Conservation (phyloP, 2,113 vertebrate genomes). For the Malaclemys terrapin region DNA sequence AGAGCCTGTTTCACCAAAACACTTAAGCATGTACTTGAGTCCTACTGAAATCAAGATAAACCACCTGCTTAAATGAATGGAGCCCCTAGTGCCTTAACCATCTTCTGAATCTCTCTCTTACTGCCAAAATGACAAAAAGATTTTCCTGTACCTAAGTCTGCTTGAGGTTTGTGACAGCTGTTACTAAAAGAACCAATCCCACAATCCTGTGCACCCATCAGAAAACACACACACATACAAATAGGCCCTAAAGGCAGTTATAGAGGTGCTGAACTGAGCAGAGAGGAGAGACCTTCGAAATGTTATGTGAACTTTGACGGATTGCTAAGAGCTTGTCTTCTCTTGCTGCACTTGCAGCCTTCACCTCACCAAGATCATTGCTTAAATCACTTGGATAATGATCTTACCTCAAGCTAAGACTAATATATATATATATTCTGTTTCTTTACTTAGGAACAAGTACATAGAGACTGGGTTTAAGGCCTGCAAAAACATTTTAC, state of each 20-base stretch:
- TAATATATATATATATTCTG: slow-evolving; percentile 3
- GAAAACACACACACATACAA: not conserved
- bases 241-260: not conserved
- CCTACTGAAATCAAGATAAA: not conserved
- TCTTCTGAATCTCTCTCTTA: slow-evolving; percentile 8
- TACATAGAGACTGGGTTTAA: not conserved
- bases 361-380: not conserved
- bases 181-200: not conserved
- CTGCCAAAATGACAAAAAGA: slow-evolving; percentile 6
- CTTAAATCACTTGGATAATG: slow-evolving; percentile 44
- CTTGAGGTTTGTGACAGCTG: not conserved
- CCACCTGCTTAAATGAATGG: not conserved
- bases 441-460: slow-evolving; percentile 11
- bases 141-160: not conserved
- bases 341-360: slow-evolving; percentile 35
- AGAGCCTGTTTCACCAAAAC: not conserved
- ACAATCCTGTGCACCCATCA: not conserved
- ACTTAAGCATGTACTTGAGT: not conserved
- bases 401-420: slow-evolving; percentile 40
- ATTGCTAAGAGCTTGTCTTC: not conserved
- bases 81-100: not conserved
- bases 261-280: not conserved
- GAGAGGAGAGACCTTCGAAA: not conserved
- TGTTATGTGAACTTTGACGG: not conserved
- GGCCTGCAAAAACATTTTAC: not conserved